A percentile compares a stretch with the other conserved stretches of the same genome.
These are phyloP conservation scores for Artibeus lituratus DNA, from an alignment of 2,797 vertebrate genomes.

Conservation along the genomic window DNA sequence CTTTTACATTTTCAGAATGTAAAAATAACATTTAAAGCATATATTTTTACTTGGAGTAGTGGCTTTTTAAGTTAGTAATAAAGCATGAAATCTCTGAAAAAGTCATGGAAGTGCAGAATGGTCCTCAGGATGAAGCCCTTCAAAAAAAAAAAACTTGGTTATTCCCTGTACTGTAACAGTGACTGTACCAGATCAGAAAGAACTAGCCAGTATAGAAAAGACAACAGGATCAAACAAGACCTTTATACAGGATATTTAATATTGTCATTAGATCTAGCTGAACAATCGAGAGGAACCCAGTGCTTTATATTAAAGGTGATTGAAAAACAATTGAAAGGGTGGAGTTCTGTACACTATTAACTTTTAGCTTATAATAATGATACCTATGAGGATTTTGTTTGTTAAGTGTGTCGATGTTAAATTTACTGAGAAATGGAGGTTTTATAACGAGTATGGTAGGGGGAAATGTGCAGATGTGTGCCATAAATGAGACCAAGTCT, in stretches of 20 bases:
- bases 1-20: background rate
- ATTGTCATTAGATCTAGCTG: background rate
- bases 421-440: background rate
- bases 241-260: background rate
- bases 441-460: background rate
- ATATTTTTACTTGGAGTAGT: background rate
- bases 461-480: background rate
- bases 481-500: background rate
- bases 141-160: background rate
- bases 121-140: background rate
- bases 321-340: background rate
- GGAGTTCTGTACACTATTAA: background rate
- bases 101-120: background rate
- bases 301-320: background rate
- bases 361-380: background rate
- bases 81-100: slow-evolving; percentile 23
- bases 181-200: background rate
- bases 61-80: background rate
- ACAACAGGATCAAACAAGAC: background rate
- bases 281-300: background rate
- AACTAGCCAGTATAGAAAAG: background rate
- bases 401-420: background rate
- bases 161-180: background rate
- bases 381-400: background rate
- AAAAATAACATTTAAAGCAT: background rate